Conservation (phyloP, 35 echinoderm and acorn worm genomes). For the Eucidaris tribuloides region DNA sequence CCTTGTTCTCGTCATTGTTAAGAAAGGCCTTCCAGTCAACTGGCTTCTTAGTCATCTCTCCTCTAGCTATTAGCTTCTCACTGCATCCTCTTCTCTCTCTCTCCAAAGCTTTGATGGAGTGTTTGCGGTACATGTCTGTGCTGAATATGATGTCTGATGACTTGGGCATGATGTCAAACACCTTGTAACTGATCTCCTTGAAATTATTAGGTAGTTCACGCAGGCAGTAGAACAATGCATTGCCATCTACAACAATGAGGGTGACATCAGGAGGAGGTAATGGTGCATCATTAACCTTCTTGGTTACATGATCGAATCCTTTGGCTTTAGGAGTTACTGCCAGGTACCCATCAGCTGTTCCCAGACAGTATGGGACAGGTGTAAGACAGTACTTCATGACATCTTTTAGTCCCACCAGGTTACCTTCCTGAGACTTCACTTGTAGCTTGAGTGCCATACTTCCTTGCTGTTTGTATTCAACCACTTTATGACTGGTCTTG, state of each 20-base stretch:
- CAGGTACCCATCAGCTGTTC: slow-evolving; percentile 50
- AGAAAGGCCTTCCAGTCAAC: slow-evolving; percentile 25
- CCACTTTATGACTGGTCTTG: slow-evolving; percentile 34
- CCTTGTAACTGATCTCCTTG: not conserved
- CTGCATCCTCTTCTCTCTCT: slow-evolving; percentile 16
- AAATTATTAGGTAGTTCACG: not conserved
- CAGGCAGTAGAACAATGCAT: slow-evolving; percentile 28
- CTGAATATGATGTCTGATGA: slow-evolving; percentile 28
- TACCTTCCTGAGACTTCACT: slow-evolving; percentile 20
- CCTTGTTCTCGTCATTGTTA: slow-evolving; percentile 45
- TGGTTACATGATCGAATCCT: slow-evolving; percentile 17
- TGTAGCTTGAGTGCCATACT: slow-evolving; percentile 35
- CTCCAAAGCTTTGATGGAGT: slow-evolving; percentile 39
- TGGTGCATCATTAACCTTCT: slow-evolving; percentile 2
- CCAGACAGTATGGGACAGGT: slow-evolving; percentile 15
- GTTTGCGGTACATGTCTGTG: slow-evolving; percentile 28
- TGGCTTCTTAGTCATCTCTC: slow-evolving; percentile 1
- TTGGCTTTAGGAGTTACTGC: slow-evolving; percentile 42
- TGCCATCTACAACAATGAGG: slow-evolving; percentile 48
- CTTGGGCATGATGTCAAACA: slow-evolving; percentile 6
- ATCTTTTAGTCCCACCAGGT: slow-evolving; percentile 11
- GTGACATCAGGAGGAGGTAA: slow-evolving; percentile 10
- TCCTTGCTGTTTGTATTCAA: slow-evolving; percentile 43
- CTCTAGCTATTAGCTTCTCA: slow-evolving; percentile 10
- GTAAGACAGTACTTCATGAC: slow-evolving; percentile 48